Evolutionary conservation across 2,888 invertebrate genomes (phyloP).

Genomic region (Tiliacea aurago): DNA sequence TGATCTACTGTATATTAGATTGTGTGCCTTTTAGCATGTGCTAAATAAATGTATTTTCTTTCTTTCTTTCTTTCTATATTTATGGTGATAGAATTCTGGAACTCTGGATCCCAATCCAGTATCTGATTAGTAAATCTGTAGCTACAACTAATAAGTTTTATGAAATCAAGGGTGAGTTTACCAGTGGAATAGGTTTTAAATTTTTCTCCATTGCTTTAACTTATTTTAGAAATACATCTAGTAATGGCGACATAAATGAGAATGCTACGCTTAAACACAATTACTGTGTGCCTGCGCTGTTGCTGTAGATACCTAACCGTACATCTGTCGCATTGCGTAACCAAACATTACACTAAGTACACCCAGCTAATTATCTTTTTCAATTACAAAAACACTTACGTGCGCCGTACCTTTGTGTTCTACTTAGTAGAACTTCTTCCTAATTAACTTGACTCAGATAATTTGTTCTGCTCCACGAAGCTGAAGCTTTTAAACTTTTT

Average conservation of each 20-base stretch:
- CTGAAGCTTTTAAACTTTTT: slow-evolving; percentile 9
- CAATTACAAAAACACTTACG: slow-evolving; percentile 40
- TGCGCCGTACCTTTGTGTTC: slow-evolving; percentile 17
- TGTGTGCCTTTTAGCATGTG: no score
- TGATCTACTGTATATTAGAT: no score
- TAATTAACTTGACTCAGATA: slow-evolving; percentile 36
- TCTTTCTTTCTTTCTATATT: no score
- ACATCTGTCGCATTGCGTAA: slow-evolving; percentile 25
- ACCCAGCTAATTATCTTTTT: slow-evolving; percentile 40
- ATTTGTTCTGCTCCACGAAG: slow-evolving; percentile 10
- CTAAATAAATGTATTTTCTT: no score
- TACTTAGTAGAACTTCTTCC: slow-evolving; percentile 16
- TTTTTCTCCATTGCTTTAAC: not conserved
- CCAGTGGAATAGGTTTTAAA: not conserved
- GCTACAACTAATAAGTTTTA: not conserved
- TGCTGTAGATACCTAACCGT: not conserved
- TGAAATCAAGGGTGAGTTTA: not conserved
- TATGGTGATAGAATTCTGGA: not conserved
- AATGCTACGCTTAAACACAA: not conserved
- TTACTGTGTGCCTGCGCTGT: not conserved
- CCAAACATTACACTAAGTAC: not conserved
- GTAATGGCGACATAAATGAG: not conserved
- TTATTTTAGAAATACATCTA: not conserved
- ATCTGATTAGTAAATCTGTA: not conserved
- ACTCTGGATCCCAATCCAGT: no score